Conservation (phyloP, 2,797 vertebrate genomes). For the Sebastes variabilis region DNA sequence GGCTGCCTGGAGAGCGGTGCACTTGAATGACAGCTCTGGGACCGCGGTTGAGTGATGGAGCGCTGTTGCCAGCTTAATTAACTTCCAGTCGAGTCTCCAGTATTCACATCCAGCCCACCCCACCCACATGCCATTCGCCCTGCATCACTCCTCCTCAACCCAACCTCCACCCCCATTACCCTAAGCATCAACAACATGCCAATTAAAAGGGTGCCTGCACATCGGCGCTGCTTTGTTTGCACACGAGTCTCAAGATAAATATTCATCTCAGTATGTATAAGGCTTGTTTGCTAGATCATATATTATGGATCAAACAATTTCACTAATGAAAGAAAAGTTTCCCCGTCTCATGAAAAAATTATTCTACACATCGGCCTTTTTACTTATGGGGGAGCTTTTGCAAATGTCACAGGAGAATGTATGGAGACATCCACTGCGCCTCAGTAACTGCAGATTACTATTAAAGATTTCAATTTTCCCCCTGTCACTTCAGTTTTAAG, state of each 20-base stretch:
- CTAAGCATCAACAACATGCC: constrained; percentile 61
- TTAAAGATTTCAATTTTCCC: constrained; percentile 75
- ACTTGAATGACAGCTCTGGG: constrained; percentile 75
- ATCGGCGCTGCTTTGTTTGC: constrained; percentile 40
- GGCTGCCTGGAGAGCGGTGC: constrained; percentile 71
- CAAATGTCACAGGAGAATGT: constrained; percentile 38
- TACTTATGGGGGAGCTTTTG: background rate
- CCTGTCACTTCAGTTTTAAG: constrained; percentile 75
- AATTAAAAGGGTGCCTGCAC: constrained; percentile 53
- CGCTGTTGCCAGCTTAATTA: constrained; percentile 76
- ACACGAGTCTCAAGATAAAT: constrained; percentile 29
- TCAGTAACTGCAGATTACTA: constrained; percentile 67
- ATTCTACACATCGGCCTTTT: constrained; percentile 7
- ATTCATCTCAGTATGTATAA: constrained; percentile 32
- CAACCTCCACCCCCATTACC: constrained; percentile 11
- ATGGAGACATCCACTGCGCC: constrained; percentile 54
- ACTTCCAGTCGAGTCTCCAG: constrained; percentile 74
- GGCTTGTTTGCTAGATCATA: constrained; percentile 26
- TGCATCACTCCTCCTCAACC: background rate
- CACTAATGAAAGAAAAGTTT: constrained; percentile 42
- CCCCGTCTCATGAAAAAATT: background rate
- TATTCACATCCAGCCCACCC: constrained; percentile 51
- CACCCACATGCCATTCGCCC: background rate
- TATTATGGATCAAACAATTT: constrained; percentile 61
- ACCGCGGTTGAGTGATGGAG: constrained; percentile 72